Conservation (phyloP, 2,113 vertebrate genomes). For the Steatornis caripensis region DNA sequence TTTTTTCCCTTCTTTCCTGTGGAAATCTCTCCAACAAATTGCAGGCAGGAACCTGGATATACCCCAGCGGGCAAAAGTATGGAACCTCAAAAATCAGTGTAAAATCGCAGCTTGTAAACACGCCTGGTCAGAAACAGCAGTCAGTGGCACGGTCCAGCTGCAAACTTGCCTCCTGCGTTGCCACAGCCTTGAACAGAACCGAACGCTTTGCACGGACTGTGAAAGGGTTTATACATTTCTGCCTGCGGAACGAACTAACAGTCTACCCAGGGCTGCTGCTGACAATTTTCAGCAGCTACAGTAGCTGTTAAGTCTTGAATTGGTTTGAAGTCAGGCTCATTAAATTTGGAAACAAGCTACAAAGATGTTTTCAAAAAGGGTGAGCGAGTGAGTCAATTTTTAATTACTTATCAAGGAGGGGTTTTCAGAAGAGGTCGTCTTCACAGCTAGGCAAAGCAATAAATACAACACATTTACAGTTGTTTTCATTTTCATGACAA, state of each 20-base stretch:
- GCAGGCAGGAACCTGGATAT: not conserved
- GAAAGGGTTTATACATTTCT: not conserved
- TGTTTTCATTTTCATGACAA: not conserved
- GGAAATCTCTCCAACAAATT: not conserved
- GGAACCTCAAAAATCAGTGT: not conserved
- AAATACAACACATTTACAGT: not conserved
- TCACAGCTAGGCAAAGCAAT: not conserved
- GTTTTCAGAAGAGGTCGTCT: not conserved
- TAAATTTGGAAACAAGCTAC: not conserved
- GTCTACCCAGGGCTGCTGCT: not conserved
- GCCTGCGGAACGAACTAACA: not conserved
- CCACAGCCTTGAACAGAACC: not conserved
- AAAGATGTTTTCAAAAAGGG: slow-evolving; percentile 8
- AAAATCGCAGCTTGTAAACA: not conserved
- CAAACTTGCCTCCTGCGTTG: not conserved
- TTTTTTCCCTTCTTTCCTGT: not conserved
- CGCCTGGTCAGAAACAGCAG: not conserved
- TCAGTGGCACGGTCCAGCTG: not conserved
- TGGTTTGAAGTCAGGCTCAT: slow-evolving; percentile 11
- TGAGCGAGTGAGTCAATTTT: not conserved
- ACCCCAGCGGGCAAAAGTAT: not conserved
- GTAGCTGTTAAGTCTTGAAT: not conserved
- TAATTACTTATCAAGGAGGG: not conserved
- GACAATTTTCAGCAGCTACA: not conserved
- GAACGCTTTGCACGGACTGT: not conserved